phyloP scores from a whole-genome alignment of 2,888 invertebrate species.

The Perdita meconis region DNA sequence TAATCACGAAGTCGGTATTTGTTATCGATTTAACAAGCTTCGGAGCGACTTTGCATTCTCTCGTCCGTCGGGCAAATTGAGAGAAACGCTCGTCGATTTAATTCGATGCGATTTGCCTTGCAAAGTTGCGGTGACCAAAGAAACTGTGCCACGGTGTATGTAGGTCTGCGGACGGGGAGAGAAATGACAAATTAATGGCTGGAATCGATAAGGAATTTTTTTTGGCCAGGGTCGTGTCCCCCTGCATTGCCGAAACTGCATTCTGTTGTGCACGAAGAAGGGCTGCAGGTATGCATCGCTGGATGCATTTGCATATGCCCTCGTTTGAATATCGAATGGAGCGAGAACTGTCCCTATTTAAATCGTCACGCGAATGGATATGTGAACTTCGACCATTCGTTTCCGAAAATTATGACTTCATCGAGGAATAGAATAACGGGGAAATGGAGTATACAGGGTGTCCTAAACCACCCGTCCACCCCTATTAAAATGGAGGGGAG shows the following conservation, averaged over 20 bases:
- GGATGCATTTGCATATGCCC: conserved; percentile 55
- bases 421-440: too few species aligned
- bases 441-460: too few species aligned
- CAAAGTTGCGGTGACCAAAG: neutral
- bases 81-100: neutral
- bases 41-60: neutral
- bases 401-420: too few species aligned
- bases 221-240: conserved; percentile 43
- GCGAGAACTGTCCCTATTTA: conserved; percentile 26
- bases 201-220: conserved; percentile 44
- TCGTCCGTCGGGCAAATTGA: neutral
- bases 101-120: neutral
- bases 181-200: conserved; percentile 6
- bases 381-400: neutral
- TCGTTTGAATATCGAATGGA: conserved; percentile 46
- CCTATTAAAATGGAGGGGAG: too few species aligned
- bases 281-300: conserved; percentile 34
- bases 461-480: too few species aligned
- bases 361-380: conserved; percentile 14
- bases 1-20: conserved; percentile 41
- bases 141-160: neutral
- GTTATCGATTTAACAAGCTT: conserved; percentile 63
- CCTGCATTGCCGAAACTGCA: conserved; percentile 56
- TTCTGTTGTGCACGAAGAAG: conserved; percentile 34
- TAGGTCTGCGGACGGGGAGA: neutral